Base-by-base conservation (phyloP, 1,140 invertebrate genomes). In the Zaprionus tsacasi region DNA sequence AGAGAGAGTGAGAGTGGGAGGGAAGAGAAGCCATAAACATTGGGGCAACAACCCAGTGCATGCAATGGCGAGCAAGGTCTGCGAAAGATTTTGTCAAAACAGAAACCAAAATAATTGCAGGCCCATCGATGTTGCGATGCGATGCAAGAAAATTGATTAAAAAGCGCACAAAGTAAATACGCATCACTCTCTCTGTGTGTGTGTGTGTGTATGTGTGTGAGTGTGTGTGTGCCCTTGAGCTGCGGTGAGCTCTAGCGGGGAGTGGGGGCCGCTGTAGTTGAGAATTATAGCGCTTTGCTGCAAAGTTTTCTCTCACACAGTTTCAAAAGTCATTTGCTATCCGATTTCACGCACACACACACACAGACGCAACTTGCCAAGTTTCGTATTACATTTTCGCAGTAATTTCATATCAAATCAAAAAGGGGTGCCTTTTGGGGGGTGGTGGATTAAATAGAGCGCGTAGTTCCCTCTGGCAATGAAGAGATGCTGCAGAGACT, bases 41-140 rank as follows among this genome's bases (percentile, higher is more conserved):
- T 45, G 40, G 40, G 40, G 40, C 40, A 45, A 45, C 40, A 45
- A 45, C 40, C 40, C n/a, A 45, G n/a, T 45, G 40, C 40, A 45
- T 45, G 40, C 15, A 50, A 50, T 17, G 45, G 17, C 45, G 1
- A 21, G 17, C 45, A 25, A 50, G 45, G 45, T 50, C 45, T 25
- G 17, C 5, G 17, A 25, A 17, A 50, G 45, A 17, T 21, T 10
- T 21, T 50, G 45, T 17, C 45, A 50, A 25, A 50, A 45, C 40
- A 45, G 40, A 45, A 45, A 15, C 40, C n/a, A 15, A 45, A 50
- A 50, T 50, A 50, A 50, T 50, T 50, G 17, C 45, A 25, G 17
- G 45, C 45, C 45, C 40, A 45, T 45, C 40, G 40, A 45, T 45
- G 40, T 15, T 45, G n/a, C 21, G 21, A 21, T 45, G n/a, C n/a